Evolutionary conservation across 2,113 vertebrate genomes (phyloP).

Genomic region (Aspidoscelis tigris): DNA sequence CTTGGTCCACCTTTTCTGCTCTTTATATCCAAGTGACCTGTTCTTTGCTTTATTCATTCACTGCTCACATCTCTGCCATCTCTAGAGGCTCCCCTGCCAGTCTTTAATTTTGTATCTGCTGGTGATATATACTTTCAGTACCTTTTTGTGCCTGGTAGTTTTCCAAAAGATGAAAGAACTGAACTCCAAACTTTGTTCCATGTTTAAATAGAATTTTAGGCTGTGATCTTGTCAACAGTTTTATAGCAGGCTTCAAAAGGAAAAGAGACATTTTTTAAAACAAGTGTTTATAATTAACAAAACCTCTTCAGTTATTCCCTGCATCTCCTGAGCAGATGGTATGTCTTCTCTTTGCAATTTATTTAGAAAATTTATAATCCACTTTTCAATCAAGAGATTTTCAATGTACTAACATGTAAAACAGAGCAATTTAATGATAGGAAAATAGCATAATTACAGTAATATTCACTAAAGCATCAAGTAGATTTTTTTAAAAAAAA

Average conservation of each 20-base stretch:
- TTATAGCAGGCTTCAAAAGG: constrained; percentile 32
- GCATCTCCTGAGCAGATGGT: constrained; percentile 22
- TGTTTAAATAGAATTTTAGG: constrained; percentile 52
- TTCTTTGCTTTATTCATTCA: constrained; percentile 34
- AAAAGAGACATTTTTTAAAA: constrained; percentile 23
- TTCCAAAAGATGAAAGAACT: constrained; percentile 35
- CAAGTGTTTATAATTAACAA: constrained; percentile 40
- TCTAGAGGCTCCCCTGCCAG: constrained; percentile 10
- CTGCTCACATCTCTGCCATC: constrained; percentile 22
- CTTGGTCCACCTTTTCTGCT: constrained; percentile 8
- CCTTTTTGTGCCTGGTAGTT: constrained; percentile 11
- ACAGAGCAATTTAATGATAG: not conserved
- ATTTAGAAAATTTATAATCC: constrained; percentile 36
- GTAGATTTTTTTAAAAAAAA: not conserved
- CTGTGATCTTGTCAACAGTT: constrained; percentile 50
- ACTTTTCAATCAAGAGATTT: constrained; percentile 18
- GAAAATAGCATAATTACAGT: not conserved
- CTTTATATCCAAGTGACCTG: not conserved
- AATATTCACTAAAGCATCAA: not conserved
- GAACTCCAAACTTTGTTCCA: constrained; percentile 35
- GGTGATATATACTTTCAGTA: constrained; percentile 21
- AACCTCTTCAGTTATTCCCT: constrained; percentile 37
- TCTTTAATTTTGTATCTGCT: constrained; percentile 7
- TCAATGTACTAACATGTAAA: constrained; percentile 6
- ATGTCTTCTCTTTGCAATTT: constrained; percentile 19